Conservation (phyloP, 2,113 vertebrate genomes). For the Coptodon rendalli region DNA sequence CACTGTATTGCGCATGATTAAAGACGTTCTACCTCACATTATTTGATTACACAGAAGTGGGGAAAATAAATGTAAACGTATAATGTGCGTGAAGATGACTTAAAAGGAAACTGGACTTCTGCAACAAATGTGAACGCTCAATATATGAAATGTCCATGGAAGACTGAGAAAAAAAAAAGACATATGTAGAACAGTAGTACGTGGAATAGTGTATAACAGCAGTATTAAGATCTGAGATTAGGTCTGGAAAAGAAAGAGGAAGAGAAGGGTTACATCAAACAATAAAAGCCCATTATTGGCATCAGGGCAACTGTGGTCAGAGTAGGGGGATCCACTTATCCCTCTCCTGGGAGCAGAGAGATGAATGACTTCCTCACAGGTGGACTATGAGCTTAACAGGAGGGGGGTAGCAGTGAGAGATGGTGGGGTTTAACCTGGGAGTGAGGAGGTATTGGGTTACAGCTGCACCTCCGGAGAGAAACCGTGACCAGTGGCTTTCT, state of each 20-base stretch:
- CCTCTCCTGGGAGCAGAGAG: slow-evolving; percentile 25
- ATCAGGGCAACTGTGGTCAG: slow-evolving; percentile 8
- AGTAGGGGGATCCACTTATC: slow-evolving; percentile 7
- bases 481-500: slow-evolving; percentile 22
- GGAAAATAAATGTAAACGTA: neutral
- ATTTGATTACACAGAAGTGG: neutral
- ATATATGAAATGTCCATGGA: neutral
- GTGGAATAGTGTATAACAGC: neutral
- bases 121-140: neutral
- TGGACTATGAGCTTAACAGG: slow-evolving; percentile 30
- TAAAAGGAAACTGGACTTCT: neutral
- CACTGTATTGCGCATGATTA: neutral
- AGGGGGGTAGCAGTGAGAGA: neutral
- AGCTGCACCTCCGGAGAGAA: slow-evolving; percentile 39
- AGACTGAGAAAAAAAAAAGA: neutral
- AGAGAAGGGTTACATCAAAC: slow-evolving; percentile 13
- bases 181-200: neutral
- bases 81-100: neutral
- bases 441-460: slow-evolving; percentile 36
- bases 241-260: neutral
- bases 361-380: slow-evolving; percentile 69
- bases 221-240: neutral
- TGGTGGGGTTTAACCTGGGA: slow-evolving; percentile 31
- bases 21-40: neutral
- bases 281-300: slow-evolving; percentile 34